Evolutionary conservation across 2,888 invertebrate species (phyloP), one percentile per base, ranked within the genome.

Genomic region (Drosophila anomalata): DNA sequence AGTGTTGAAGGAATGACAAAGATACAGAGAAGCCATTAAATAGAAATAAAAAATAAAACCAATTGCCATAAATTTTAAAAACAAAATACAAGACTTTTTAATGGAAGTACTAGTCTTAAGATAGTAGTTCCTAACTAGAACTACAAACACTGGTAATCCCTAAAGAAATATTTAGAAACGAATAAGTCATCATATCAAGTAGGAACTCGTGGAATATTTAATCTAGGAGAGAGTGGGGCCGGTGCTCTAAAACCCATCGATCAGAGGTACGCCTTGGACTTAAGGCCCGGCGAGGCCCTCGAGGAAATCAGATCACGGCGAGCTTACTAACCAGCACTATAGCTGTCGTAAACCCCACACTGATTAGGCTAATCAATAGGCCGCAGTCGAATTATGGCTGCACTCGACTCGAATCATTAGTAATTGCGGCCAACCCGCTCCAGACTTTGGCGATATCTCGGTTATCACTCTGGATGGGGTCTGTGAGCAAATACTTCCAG

Each of bases 241-340:
- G 17, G 17, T 17, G 46, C 54, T 79, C 68, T 63, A 76, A 76
- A 82, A 63, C 47, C 52, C 67, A 79, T 79, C 79, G 83, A 79
- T 79, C 79, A 79, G 76, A 69, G 63, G 52, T 57, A 57, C 22
- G 51, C 71, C 71, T 82, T 79, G 67, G 60, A 50, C 73, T 79
- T 66, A 85, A 75, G 22, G 4, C 22, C 22, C 22, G 77, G 61
- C 70, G 79, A 47, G 65, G 54, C 65, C 70, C 78, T 60, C 63
- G 58, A 39, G 46, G 58, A 73, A 70, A 55, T 73, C 63, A 51
- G 63, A 73, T 63, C 65, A 51, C 24, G 33, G 33, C 44, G 29
- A 36, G 42, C 57, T 68, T 57, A 56, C 39, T 36, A 1, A 33
- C 41, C 20, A 31, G 5, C 9, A 20, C 9, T 6, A 17, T 17